Percentiles rank a stretch among this genome's conserved stretches.
Conservation (phyloP, 2,797 vertebrate species). For the Falco novaeseelandiae region DNA sequence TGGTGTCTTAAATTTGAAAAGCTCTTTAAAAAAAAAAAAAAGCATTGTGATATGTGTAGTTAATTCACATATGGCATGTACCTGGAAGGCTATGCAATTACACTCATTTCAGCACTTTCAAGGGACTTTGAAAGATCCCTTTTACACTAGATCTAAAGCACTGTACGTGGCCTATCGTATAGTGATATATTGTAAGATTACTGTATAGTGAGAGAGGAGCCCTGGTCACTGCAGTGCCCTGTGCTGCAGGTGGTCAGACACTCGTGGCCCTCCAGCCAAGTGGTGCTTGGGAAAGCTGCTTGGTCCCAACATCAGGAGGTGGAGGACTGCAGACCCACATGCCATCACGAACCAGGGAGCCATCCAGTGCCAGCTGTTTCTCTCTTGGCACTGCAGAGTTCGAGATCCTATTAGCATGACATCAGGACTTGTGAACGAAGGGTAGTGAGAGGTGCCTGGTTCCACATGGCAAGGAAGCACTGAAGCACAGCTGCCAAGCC, state of each 20-base stretch:
- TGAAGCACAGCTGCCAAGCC: slow-evolving; percentile 43
- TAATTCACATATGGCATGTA: accelerated
- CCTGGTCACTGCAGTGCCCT: neutral
- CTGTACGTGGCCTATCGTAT: accelerated
- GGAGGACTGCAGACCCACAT: neutral
- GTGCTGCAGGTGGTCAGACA: neutral
- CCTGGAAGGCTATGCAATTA: neutral
- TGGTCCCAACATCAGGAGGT: neutral
- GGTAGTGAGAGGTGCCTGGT: neutral
- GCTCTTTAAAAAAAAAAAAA: neutral
- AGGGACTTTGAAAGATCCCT: neutral
- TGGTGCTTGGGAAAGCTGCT: neutral
- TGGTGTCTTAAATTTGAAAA: neutral
- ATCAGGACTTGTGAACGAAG: neutral
- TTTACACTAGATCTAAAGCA: neutral
- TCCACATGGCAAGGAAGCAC: slow-evolving; percentile 33
- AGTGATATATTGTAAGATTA: accelerated
- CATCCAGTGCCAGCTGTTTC: slow-evolving; percentile 12
- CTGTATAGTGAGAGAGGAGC: accelerated
- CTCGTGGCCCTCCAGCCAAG: neutral
- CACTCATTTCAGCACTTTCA: neutral
- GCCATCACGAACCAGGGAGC: neutral
- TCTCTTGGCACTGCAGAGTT: neutral
- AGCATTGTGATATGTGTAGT: accelerated
- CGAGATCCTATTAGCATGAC: neutral